phyloP scores from a whole-genome alignment of 1,140 invertebrate genomes.

The Drosophila busckii region DNA sequence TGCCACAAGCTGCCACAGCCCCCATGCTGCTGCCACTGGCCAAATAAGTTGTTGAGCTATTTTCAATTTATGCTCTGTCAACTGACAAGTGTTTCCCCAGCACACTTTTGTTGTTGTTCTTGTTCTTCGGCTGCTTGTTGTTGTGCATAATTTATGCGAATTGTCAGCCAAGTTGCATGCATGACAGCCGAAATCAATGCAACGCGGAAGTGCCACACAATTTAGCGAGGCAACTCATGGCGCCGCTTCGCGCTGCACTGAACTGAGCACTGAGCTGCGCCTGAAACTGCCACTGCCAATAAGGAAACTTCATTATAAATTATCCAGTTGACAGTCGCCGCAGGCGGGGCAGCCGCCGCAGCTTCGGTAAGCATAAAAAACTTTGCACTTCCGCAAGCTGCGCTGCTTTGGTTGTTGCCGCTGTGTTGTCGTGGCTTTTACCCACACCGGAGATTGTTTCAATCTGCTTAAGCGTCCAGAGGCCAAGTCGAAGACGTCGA shows the following conservation, averaged over 20 bases:
- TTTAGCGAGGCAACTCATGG: no score
- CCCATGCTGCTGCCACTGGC: background rate
- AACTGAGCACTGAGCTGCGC: no score
- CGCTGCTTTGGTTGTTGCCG: conserved; percentile 5
- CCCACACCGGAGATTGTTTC: conserved; percentile 66
- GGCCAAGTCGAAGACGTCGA: conserved; percentile 26
- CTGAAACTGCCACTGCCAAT: conserved; percentile 49
- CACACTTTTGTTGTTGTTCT: conserved; percentile 33
- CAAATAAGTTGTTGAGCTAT: conserved; percentile 16
- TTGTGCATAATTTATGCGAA: conserved; percentile 58
- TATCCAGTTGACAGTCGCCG: conserved; percentile 58
- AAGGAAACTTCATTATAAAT: conserved; percentile 70
- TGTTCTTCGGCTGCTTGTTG: conserved; percentile 4
- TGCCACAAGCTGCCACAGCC: conserved; percentile 26
- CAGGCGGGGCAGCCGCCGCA: conserved; percentile 13
- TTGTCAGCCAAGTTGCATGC: conserved; percentile 44
- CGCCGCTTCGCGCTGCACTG: background rate
- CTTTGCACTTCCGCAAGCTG: conserved; percentile 10
- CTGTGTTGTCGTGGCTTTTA: conserved; percentile 33
- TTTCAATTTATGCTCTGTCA: conserved; percentile 24
- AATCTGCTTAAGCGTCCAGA: conserved; percentile 63
- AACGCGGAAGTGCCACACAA: conserved; percentile 42
- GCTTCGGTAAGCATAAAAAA: conserved; percentile 13
- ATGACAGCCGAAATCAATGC: conserved; percentile 56
- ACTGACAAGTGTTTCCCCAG: conserved; percentile 5